Percentiles rank a stretch among this genome's conserved stretches.
Evolutionary conservation across 2,113 vertebrate species (phyloP).

Genomic region (Nycticebus coucang): DNA sequence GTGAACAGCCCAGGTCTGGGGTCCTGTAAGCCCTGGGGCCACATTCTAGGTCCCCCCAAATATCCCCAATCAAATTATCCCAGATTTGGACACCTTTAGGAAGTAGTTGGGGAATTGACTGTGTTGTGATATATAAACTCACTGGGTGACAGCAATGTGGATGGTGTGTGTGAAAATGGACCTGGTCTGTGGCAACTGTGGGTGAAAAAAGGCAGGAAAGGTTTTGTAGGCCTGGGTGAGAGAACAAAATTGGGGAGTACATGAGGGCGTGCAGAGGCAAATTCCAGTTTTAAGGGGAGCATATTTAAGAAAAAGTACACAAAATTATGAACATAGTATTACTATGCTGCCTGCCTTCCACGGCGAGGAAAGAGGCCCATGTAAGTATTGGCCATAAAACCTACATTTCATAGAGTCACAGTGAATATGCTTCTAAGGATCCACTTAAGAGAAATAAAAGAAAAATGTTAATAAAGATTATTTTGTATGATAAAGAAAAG

Average conservation of each 20-base stretch:
- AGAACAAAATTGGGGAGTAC: background rate
- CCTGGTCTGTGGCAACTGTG: background rate
- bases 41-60: background rate
- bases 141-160: background rate
- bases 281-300: background rate
- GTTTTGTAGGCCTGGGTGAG: background rate
- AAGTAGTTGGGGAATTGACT: background rate
- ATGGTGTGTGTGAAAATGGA: background rate
- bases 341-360: background rate
- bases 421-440: background rate
- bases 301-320: background rate
- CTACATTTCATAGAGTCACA: rapidly evolving
- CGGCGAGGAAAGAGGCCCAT: rapidly evolving
- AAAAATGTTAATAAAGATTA: background rate
- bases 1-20: background rate
- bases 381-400: background rate
- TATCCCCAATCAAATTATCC: background rate
- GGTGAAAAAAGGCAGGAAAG: background rate
- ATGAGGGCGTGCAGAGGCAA: background rate
- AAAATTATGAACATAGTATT: background rate
- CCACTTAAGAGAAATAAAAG: background rate
- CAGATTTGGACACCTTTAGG: background rate
- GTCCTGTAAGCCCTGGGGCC: background rate
- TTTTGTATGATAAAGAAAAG: background rate
- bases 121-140: rapidly evolving